Conservation (phyloP, 2,797 vertebrate species). For the Poliocrania exsul region DNA sequence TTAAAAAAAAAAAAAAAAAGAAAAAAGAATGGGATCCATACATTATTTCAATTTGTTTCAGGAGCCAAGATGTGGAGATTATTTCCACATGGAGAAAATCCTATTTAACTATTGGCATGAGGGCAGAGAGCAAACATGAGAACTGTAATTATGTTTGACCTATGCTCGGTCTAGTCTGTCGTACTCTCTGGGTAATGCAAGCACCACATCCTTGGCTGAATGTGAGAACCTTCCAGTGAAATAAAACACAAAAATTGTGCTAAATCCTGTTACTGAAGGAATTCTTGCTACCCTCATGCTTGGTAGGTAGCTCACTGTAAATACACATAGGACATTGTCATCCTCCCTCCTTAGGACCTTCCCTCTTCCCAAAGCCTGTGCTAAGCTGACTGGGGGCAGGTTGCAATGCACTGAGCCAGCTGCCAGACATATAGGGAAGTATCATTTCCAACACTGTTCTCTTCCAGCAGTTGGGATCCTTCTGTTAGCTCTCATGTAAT, state of each 20-base stretch:
- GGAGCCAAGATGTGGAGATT: background rate
- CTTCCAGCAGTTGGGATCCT: background rate
- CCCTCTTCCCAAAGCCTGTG: background rate
- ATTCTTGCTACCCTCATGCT: background rate
- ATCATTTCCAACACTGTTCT: background rate
- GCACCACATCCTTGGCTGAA: background rate
- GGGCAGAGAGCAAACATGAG: background rate
- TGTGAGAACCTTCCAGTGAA: background rate
- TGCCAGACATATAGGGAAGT: background rate
- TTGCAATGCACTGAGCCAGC: background rate
- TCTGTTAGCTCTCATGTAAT: background rate
- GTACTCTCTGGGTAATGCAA: background rate
- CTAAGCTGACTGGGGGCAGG: background rate
- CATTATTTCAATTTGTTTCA: background rate
- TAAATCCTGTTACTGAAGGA: background rate
- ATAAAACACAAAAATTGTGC: background rate
- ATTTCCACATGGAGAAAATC: background rate
- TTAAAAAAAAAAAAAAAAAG: background rate
- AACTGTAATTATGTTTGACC: conserved; percentile 8
- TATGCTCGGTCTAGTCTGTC: background rate
- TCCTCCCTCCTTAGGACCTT: background rate
- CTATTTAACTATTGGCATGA: background rate
- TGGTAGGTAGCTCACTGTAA: background rate
- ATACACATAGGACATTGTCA: background rate
- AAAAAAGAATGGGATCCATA: background rate